Percentiles rank a stretch among this genome's conserved stretches.
Conservation (phyloP, 1,140 invertebrate species). For the Trichomalopsis sarcophagae region DNA sequence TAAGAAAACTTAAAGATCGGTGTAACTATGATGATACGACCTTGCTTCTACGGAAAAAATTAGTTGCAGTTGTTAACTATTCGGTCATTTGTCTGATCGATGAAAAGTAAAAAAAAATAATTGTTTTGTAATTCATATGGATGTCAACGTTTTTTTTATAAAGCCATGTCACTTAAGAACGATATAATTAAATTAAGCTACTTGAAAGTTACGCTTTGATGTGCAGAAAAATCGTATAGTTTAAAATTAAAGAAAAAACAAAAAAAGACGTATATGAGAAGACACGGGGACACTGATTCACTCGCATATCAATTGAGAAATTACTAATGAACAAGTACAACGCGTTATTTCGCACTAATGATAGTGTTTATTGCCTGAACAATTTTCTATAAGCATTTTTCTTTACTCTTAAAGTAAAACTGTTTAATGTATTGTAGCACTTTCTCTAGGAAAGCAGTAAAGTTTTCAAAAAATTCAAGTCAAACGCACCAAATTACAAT, state of each 20-base stretch:
- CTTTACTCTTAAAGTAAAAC: constrained; percentile 27
- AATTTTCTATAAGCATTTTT: constrained; percentile 44
- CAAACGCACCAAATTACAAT: constrained; percentile 29
- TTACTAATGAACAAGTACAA: constrained; percentile 53
- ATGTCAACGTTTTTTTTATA: constrained; percentile 28
- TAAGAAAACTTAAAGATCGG: not conserved
- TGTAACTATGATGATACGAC: not conserved
- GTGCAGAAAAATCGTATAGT: constrained; percentile 22
- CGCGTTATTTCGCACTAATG: constrained; percentile 45
- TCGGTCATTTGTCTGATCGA: constrained; percentile 38
- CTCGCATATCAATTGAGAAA: constrained; percentile 51
- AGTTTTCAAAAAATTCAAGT: constrained; percentile 30
- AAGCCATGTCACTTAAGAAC: constrained; percentile 37
- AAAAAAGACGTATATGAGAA: not conserved
- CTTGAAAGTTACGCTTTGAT: constrained; percentile 47
- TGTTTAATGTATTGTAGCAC: constrained; percentile 22
- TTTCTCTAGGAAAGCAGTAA: constrained; percentile 34
- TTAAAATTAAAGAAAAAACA: constrained; percentile 18
- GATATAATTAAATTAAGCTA: constrained; percentile 30
- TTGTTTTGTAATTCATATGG: constrained; percentile 37
- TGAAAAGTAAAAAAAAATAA: constrained; percentile 30
- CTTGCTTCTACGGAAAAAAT: not conserved
- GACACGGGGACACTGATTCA: constrained; percentile 38
- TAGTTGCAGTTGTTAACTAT: constrained; percentile 2
- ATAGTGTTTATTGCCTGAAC: constrained; percentile 40